phyloP scores from a whole-genome alignment of 2,888 invertebrate genomes.

The Xanthorhoe designata region DNA sequence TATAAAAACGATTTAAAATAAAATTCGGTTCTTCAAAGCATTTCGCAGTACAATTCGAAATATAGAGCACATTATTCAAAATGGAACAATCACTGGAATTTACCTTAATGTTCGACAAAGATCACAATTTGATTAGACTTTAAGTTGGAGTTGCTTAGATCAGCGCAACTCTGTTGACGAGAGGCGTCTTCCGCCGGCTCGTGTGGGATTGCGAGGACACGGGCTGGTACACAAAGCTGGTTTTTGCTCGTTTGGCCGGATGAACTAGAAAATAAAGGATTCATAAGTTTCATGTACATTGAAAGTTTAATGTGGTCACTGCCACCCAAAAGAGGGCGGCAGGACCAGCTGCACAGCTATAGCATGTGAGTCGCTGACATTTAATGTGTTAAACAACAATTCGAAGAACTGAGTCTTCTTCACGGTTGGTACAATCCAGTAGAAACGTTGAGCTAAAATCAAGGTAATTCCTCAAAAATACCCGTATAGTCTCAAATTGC shows the following conservation, averaged over 20 bases:
- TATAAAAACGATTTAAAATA: constrained; percentile 38
- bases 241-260: constrained; percentile 79
- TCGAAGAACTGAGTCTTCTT: too few species aligned
- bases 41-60: constrained; percentile 57
- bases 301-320: too few species aligned
- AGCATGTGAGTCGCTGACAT: too few species aligned
- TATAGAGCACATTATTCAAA: constrained; percentile 50
- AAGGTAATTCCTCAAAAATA: too few species aligned
- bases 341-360: not conserved
- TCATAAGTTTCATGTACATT: not conserved
- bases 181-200: constrained; percentile 87
- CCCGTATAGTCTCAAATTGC: too few species aligned
- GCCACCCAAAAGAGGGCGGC: too few species aligned
- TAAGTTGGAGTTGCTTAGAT: constrained; percentile 56
- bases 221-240: constrained; percentile 76
- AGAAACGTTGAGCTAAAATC: too few species aligned
- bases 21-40: constrained; percentile 47
- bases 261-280: constrained; percentile 60
- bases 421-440: too few species aligned
- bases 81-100: constrained; percentile 61
- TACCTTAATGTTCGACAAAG: constrained; percentile 50
- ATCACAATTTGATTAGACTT: constrained; percentile 62
- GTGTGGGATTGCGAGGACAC: constrained; percentile 78
- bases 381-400: too few species aligned
- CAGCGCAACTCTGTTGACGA: constrained; percentile 83